Evolutionary conservation across 2,797 vertebrate species (phyloP), one percentile per base, ranked within the genome.

Genomic region (Hypotaenidia philippensis): DNA sequence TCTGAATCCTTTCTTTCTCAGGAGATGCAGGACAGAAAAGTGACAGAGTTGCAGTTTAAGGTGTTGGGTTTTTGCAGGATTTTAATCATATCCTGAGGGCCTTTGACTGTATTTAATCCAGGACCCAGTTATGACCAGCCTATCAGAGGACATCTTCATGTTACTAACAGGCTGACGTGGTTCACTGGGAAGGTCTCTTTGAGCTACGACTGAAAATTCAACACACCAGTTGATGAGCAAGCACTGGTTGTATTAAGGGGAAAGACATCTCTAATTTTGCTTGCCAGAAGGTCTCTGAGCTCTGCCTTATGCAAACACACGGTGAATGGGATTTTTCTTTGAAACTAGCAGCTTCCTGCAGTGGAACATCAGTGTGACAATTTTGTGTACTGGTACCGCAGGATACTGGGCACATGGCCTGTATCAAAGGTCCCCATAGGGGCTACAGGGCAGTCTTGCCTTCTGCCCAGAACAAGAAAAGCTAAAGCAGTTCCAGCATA

Each of bases 261-360:
- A 82, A 83, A 89, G 41, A 53, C n/a, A 40, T 85, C 85, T 56
- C 87, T 75, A 8, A 36, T 83, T 90, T 77, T 71, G 49, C 82
- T 72, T 6, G 4, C 44, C 66, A 93, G 47, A 76, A 94, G 53
- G 53, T 87, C 68, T 89, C 57, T 69, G 80, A 81, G 83, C 64
- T 89, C 64, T 83, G 71, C 47, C 81, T 89, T 72, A 56, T 49
- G 40, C 79, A 93, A 79, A 84, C 40, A 69, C 29, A 44, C 34
- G 63, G 23, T 10, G 29, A 52, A 23, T 52, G 11, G 0, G 5
- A 53, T 61, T 87, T 92, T 75, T 53, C 75, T 92, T 85, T 80
- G 81, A 94, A 93, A 87, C 22, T 45, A 59, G 72, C 29, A 71
- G n/a, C 32, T 80, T 87, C 56, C 71, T 75, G 55, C 70, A 55